phyloP scores from a whole-genome alignment of 2,113 vertebrate genomes.

The Lagopus leucura region DNA sequence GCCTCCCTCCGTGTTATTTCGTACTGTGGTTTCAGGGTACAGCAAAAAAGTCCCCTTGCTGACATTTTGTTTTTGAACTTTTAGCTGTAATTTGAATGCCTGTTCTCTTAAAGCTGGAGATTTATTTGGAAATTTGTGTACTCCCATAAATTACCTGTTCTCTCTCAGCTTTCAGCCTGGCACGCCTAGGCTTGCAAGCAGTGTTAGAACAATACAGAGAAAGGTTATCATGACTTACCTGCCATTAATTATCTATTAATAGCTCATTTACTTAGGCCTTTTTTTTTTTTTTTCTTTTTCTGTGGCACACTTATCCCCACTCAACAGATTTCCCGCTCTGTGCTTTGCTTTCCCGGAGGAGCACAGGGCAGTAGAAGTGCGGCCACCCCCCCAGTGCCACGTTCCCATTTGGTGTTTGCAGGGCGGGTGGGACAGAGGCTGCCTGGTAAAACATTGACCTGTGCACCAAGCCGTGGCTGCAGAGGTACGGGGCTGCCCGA shows the following conservation, averaged over 20 bases:
- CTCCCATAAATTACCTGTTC: slow-evolving; percentile 48
- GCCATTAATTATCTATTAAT: slow-evolving; percentile 35
- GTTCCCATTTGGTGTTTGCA: slow-evolving; percentile 77
- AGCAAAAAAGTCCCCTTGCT: not conserved
- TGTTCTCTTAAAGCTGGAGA: not conserved
- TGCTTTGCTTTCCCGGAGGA: not conserved
- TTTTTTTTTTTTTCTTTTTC: not conserved
- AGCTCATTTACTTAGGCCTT: not conserved
- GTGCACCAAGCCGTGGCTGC: slow-evolving; percentile 59
- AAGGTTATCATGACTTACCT: slow-evolving; percentile 63
- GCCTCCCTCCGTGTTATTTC: not conserved
- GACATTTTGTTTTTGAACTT: not conserved
- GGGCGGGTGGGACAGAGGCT: slow-evolving; percentile 80
- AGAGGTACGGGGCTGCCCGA: slow-evolving; percentile 64
- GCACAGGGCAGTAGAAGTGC: not conserved
- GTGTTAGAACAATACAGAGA: slow-evolving; percentile 61
- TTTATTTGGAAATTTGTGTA: slow-evolving; percentile 15
- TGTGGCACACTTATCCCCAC: not conserved
- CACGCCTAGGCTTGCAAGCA: slow-evolving; percentile 67
- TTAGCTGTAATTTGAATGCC: not conserved
- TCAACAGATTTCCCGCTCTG: not conserved
- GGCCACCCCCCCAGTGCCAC: slow-evolving; percentile 46
- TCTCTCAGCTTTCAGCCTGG: slow-evolving; percentile 47
- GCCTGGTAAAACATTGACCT: slow-evolving; percentile 86
- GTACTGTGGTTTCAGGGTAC: not conserved